Evolutionary conservation across 2,888 invertebrate genomes (phyloP).

Genomic region (Thereva nobilitata): DNA sequence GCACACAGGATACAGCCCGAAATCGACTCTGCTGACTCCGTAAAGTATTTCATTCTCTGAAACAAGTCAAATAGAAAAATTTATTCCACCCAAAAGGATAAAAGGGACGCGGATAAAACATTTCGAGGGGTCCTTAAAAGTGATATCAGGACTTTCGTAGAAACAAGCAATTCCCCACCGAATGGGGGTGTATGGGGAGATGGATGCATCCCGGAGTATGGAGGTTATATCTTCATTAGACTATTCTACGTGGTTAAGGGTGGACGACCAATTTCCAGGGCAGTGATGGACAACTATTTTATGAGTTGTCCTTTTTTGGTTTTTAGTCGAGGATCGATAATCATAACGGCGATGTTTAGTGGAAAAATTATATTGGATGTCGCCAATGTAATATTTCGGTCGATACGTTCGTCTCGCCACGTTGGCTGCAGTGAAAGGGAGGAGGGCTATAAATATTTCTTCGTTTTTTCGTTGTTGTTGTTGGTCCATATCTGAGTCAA

Average conservation of each 20-base stretch:
- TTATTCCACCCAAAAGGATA: slow-evolving; percentile 19
- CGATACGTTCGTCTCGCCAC: slow-evolving; percentile 25
- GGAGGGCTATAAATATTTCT: not conserved
- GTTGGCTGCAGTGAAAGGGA: not conserved
- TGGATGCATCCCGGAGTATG: not conserved
- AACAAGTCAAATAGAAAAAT: slow-evolving; percentile 26
- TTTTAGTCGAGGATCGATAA: not conserved
- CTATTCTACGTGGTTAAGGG: not conserved
- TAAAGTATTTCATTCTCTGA: not conserved
- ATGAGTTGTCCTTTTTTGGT: not conserved
- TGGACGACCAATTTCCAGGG: too few species aligned
- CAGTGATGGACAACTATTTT: slow-evolving; percentile 9
- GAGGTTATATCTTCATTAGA: not conserved
- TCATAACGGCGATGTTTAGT: slow-evolving; percentile 7
- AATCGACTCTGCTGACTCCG: slow-evolving; percentile 19
- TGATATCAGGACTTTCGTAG: slow-evolving; percentile 12
- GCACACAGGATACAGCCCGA: not conserved
- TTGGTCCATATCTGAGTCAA: not conserved
- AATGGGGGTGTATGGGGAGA: not conserved
- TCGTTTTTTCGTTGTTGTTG: slow-evolving; percentile 21
- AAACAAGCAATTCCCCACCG: slow-evolving; percentile 9
- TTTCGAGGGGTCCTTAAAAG: slow-evolving; percentile 16
- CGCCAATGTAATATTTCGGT: slow-evolving; percentile 10
- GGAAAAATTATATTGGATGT: slow-evolving; percentile 5
- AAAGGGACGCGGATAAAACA: slow-evolving; percentile 15